phyloP scores from a whole-genome alignment of 2,113 vertebrate genomes.

The Ceuthmochares aereus region DNA sequence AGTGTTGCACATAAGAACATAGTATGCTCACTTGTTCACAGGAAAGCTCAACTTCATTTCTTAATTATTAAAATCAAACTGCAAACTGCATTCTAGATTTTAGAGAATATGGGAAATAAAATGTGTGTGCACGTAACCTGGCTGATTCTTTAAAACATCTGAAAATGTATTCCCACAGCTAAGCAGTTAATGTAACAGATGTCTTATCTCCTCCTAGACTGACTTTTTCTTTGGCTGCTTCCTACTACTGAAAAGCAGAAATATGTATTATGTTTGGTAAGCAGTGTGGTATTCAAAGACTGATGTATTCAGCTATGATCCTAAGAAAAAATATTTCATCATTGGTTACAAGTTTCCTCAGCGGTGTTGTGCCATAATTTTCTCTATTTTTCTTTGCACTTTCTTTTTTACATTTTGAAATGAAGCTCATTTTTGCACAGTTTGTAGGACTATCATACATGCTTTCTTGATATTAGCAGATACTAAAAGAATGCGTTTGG shows the following conservation, averaged over 20 bases:
- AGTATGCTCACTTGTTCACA: neutral
- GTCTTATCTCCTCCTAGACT: neutral
- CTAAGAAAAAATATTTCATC: neutral
- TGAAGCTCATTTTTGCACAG: neutral
- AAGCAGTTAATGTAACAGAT: neutral
- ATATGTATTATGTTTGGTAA: neutral
- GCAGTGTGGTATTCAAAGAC: neutral
- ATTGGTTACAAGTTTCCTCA: neutral
- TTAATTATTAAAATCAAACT: neutral
- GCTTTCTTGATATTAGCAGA: neutral
- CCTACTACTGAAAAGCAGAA: constrained; percentile 1
- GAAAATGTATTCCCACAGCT: neutral
- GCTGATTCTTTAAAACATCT: neutral
- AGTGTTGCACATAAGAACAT: neutral
- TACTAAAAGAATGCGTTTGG: neutral
- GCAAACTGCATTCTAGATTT: neutral
- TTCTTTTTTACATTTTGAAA: neutral
- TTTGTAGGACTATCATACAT: neutral
- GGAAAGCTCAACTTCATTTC: neutral
- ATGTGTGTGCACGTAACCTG: neutral
- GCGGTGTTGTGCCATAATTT: neutral
- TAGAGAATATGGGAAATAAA: neutral
- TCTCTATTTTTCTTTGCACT: neutral
- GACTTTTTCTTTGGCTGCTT: neutral
- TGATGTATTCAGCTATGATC: neutral